A percentile compares a stretch with the other conserved stretches of the same genome.
phyloP scores from a whole-genome alignment of 2,797 vertebrate genomes.

The Enteromius radiatus region DNA sequence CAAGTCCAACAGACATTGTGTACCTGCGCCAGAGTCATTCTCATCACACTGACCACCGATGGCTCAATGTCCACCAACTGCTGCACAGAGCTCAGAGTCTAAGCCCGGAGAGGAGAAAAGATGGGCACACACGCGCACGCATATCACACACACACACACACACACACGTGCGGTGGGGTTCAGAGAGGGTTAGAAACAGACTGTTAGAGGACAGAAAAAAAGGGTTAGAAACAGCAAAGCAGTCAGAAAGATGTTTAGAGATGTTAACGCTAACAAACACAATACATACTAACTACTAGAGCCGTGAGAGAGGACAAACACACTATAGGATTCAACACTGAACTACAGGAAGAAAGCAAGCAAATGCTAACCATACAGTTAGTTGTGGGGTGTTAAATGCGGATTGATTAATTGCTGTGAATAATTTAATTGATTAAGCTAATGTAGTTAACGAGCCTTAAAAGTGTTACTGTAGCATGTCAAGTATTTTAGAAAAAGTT shows the following conservation, averaged over 20 bases:
- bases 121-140: constrained; percentile 47
- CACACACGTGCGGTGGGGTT: constrained; percentile 65
- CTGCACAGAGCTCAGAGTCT: constrained; percentile 94
- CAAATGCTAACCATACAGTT: background rate
- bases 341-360: background rate
- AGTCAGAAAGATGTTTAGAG: constrained; percentile 21
- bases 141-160: constrained; percentile 44
- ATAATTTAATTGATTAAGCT: background rate
- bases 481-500: too few relatives aligned
- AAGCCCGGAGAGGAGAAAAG: constrained; percentile 61
- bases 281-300: background rate
- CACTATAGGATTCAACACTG: background rate
- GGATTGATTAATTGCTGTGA: background rate
- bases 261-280: background rate
- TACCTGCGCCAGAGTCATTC: constrained; percentile 99
- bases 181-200: constrained; percentile 31
- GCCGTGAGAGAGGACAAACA: background rate
- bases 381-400: background rate
- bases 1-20: background rate
- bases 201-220: constrained; percentile 37
- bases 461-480: too few relatives aligned
- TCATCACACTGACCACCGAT: constrained; percentile 97
- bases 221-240: constrained; percentile 39
- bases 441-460: too few relatives aligned
- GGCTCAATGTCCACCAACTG: constrained; percentile 99